Evolutionary conservation across 1,140 invertebrate genomes (phyloP).

Genomic region (Drosophila repleta): DNA sequence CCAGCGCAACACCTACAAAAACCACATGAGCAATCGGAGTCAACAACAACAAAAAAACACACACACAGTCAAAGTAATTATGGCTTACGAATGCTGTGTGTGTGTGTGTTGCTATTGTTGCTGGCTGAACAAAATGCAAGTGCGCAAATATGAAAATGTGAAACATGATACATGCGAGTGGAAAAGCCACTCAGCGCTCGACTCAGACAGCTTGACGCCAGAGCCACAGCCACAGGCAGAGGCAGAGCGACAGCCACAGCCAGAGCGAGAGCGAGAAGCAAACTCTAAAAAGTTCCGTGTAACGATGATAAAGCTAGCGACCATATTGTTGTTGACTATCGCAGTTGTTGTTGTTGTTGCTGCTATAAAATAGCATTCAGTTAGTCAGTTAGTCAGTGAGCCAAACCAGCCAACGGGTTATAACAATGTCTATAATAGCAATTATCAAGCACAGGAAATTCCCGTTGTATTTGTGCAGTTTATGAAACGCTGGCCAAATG

Average conservation of each 20-base stretch:
- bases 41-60: neutral
- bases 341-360: conserved; percentile 14
- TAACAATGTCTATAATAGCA: conserved; percentile 60
- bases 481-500: conserved; percentile 52
- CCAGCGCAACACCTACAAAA: too few relatives aligned
- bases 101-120: conserved; percentile 19
- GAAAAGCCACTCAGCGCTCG: conserved; percentile 65
- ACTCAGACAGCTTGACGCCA: conserved; percentile 79
- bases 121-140: conserved; percentile 34
- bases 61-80: neutral
- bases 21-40: neutral
- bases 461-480: conserved; percentile 57
- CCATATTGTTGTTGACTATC: conserved; percentile 9
- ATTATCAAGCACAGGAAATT: conserved; percentile 72
- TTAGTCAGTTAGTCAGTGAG: conserved; percentile 29
- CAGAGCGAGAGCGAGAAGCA: conserved; percentile 31
- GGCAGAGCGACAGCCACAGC: too few relatives aligned
- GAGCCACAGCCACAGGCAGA: too few relatives aligned
- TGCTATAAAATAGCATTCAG: conserved; percentile 46
- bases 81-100: conserved; percentile 6
- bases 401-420: conserved; percentile 25
- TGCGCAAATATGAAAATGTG: conserved; percentile 58
- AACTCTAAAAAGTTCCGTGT: conserved; percentile 61
- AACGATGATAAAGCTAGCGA: conserved; percentile 74
- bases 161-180: conserved; percentile 53